These are phyloP conservation scores for Pseudomyrmex gracilis DNA, from an alignment of 1,140 invertebrate species.

Conservation along the genomic window DNA sequence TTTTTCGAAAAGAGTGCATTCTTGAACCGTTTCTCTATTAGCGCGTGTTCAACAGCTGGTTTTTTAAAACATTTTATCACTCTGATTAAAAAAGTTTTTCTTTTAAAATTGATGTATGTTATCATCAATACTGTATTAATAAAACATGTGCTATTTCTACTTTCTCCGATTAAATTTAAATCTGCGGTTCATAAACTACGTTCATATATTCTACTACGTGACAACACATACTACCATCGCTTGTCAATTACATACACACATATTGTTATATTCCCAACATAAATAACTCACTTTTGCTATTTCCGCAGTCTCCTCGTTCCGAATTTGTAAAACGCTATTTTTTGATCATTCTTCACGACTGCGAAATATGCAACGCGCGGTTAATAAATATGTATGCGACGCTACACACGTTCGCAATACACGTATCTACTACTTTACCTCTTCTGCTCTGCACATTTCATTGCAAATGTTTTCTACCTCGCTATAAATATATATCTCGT, in stretches of 20 bases:
- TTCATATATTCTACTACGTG: not conserved
- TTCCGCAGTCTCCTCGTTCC: no score
- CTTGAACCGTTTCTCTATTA: slow-evolving; percentile 2
- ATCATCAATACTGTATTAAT: not conserved
- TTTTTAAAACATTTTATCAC: slow-evolving; percentile 37
- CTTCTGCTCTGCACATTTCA: not conserved
- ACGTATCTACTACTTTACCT: not conserved
- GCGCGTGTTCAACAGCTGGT: not conserved
- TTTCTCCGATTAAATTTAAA: slow-evolving; percentile 4
- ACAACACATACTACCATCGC: not conserved
- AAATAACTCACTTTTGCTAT: not conserved
- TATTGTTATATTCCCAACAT: not conserved
- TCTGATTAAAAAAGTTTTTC: slow-evolving; percentile 28
- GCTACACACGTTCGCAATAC: not conserved
- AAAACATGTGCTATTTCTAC: not conserved
- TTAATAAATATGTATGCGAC: not conserved
- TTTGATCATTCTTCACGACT: not conserved
- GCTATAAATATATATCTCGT: not conserved
- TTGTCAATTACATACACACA: not conserved
- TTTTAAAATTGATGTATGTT: not conserved
- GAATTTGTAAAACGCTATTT: not conserved
- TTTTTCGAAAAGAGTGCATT: slow-evolving; percentile 6
- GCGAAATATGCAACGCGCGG: not conserved
- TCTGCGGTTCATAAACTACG: not conserved
- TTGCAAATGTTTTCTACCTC: not conserved